Base-by-base conservation (phyloP, 2,113 vertebrate species). In the Embiotoca jacksoni region DNA sequence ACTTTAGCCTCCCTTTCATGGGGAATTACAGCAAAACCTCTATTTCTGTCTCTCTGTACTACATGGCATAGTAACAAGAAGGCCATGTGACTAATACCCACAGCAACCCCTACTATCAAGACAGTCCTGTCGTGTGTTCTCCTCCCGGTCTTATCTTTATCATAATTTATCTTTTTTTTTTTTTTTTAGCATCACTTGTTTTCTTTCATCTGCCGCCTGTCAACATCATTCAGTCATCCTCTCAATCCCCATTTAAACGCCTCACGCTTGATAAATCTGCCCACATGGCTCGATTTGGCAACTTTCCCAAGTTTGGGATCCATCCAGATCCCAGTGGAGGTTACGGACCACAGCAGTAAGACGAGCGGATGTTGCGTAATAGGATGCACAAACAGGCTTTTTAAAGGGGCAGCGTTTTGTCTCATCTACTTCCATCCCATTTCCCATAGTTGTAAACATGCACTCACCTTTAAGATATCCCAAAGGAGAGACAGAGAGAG, bases 1-100 rank as follows among this genome's bases (percentile, higher is more conserved):
- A 9, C n/a, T 75, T 23, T 74, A 36, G 47, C 30, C 13, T 82
- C 70, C 55, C 33, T 54, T 77, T 87, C 60, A 64, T 47, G 44
- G 30, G 56, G 71, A 75, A 82, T 57, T 74, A 80, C 67, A 72
- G 68, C 68, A 67, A 79, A 75, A 59, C 63, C 73, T 83, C 68
- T 85, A 79, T 91, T 82, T 87, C 72, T 86, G 73, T 68, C 65
- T 89, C 57, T 81, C 36, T 74, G 62, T 80, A 61, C 58, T 61
- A 7, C 39, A 74, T 76, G 73, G 82, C 88, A 74, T 85, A 86
- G 87, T 87, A 90, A 84, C 87, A 75, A 72, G 74, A 81, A 56
- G 7, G 31, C 57, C 77, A 81, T 72, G 83, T 87, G 86, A 84
- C 58, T 56, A 82, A 84, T 41, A 50, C 78, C 75, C 61, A 73